phyloP scores from a whole-genome alignment of 2,113 vertebrate species.

The Naja naja region DNA sequence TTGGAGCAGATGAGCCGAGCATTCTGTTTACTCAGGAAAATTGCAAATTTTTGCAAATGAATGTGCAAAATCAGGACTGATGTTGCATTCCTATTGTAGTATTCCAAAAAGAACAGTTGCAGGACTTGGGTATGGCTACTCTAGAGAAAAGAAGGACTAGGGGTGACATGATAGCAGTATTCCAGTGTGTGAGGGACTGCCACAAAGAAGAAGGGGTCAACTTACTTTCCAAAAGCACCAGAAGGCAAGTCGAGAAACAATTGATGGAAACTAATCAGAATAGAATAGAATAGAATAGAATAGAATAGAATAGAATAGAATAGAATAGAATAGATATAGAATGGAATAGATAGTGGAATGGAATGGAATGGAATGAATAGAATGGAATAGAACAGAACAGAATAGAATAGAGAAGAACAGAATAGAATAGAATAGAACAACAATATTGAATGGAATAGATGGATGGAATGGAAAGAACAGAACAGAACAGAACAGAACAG shows the following conservation, averaged over 20 bases:
- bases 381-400: no score
- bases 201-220: background rate
- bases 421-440: no score
- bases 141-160: background rate
- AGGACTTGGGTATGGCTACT: background rate
- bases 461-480: no score
- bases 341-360: no score
- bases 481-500: no score
- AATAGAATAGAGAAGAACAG: no score
- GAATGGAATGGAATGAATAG: no score
- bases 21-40: background rate
- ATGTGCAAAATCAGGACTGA: background rate
- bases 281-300: no score
- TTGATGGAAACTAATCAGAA: background rate
- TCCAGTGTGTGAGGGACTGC: background rate
- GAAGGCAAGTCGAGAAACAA: background rate
- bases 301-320: no score
- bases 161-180: background rate
- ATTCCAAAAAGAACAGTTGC: background rate
- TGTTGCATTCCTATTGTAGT: background rate
- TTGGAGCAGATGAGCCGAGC: background rate
- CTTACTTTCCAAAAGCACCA: background rate
- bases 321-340: no score
- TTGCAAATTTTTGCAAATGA: background rate
- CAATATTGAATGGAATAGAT: no score